Percentiles rank a stretch among this genome's conserved stretches.
Evolutionary conservation across 2,888 invertebrate genomes (phyloP).

Genomic region (Sminthurides aquaticus): DNA sequence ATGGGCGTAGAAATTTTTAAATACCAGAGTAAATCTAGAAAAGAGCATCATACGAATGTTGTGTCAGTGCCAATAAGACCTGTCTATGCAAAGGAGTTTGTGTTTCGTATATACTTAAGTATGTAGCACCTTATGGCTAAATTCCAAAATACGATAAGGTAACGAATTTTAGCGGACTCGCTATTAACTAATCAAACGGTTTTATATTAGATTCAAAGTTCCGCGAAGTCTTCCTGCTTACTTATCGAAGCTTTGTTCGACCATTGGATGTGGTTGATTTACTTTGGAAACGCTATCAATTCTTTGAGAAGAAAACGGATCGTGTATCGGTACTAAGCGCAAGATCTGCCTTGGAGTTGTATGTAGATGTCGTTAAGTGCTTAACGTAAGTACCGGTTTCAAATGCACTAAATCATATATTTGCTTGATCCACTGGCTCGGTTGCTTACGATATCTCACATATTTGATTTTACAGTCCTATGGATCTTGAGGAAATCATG

Average conservation of each 20-base stretch:
- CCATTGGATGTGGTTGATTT: slow-evolving; percentile 79
- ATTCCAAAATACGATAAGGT: too few species aligned
- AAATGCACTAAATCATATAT: not conserved
- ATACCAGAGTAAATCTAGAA: too few species aligned
- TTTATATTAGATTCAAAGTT: slow-evolving; percentile 71
- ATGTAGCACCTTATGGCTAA: too few species aligned
- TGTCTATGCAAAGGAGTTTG: too few species aligned
- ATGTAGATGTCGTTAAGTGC: slow-evolving; percentile 90
- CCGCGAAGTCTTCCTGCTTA: slow-evolving; percentile 96
- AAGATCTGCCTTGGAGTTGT: slow-evolving; percentile 79
- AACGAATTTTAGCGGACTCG: too few species aligned
- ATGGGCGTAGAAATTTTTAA: too few species aligned
- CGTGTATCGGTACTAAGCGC: slow-evolving; percentile 52
- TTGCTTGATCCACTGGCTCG: not conserved
- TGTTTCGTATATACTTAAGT: too few species aligned
- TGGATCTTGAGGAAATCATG: slow-evolving; percentile 73
- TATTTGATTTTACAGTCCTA: slow-evolving; percentile 60
- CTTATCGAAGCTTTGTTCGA: slow-evolving; percentile 90
- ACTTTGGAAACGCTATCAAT: slow-evolving; percentile 68
- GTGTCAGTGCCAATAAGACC: too few species aligned
- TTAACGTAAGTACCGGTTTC: slow-evolving; percentile 81
- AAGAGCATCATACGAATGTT: too few species aligned
- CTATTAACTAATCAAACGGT: too few species aligned
- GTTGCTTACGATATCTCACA: too few species aligned
- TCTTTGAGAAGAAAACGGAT: slow-evolving; percentile 50